Percentiles rank a stretch among this genome's conserved stretches.
These are phyloP conservation scores for Ommatoiulus sabulosus DNA, from an alignment of 2,888 invertebrate species.

Conservation along the genomic window DNA sequence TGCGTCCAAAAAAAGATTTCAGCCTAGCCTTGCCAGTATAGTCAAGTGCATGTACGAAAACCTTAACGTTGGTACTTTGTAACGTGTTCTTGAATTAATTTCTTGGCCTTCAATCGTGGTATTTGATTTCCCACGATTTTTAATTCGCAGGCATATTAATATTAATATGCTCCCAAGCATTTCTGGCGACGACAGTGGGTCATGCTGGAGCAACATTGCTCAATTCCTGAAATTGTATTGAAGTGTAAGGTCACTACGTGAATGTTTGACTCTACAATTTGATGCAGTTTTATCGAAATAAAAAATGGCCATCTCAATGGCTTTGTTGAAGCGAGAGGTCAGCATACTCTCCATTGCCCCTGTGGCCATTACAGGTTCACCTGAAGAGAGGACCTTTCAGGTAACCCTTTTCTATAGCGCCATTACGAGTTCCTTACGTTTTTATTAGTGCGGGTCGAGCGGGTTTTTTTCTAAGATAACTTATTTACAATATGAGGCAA, in stretches of 20 bases:
- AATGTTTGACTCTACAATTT: not conserved
- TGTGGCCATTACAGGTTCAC: not conserved
- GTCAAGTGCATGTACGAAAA: not conserved
- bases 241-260: not conserved
- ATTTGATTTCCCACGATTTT: not conserved
- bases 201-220: not conserved
- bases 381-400: not conserved
- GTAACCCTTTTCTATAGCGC: not conserved
- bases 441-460: not conserved
- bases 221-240: not conserved
- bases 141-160: not conserved
- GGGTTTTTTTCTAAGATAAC: not conserved
- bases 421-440: not conserved
- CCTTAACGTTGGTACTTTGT: not conserved
- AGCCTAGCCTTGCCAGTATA: not conserved
- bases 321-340: not conserved
- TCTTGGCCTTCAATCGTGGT: not conserved
- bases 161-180: not conserved
- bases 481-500: not conserved
- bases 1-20: not conserved
- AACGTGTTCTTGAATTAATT: not conserved
- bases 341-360: not conserved
- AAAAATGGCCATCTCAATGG: not conserved
- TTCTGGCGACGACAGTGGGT: not conserved
- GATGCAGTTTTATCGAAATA: too few relatives aligned